Conservation (phyloP, 2,113 vertebrate species). For the Excalfactoria chinensis region DNA sequence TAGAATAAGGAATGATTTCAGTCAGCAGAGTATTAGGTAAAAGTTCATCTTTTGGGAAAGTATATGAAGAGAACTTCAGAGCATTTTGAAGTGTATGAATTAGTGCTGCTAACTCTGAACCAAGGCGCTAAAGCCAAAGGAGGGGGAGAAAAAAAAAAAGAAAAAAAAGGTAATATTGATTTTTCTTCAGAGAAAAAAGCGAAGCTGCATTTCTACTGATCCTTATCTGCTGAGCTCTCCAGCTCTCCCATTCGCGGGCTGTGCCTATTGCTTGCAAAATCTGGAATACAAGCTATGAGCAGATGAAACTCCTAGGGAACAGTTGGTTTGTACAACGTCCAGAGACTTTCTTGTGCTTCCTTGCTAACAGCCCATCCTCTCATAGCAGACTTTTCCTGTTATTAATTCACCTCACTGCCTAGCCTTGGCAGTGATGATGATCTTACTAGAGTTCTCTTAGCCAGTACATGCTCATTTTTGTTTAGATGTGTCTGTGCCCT, state of each 20-base stretch:
- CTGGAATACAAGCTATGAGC: background rate
- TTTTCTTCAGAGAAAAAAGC: constrained; percentile 37
- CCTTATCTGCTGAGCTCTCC: background rate
- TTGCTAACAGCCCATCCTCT: background rate
- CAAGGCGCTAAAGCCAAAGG: constrained; percentile 3
- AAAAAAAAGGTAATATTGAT: constrained; percentile 37
- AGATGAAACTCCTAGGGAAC: background rate
- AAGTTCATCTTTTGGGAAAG: constrained; percentile 45
- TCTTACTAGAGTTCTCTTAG: background rate
- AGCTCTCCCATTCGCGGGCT: background rate
- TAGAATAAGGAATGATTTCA: constrained; percentile 32
- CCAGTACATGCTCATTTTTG: background rate
- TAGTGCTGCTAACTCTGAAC: constrained; percentile 22
- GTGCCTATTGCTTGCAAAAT: background rate
- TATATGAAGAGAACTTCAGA: constrained; percentile 34
- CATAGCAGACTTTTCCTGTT: background rate
- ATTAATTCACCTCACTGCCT: background rate
- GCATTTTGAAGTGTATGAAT: constrained; percentile 38
- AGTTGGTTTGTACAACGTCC: background rate
- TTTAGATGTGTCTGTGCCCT: background rate
- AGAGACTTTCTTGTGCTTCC: background rate
- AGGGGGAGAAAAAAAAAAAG: background rate
- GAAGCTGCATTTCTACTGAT: background rate
- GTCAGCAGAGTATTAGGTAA: background rate
- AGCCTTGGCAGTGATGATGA: background rate